These are phyloP conservation scores for Setipinna tenuifilis DNA, from an alignment of 2,797 vertebrate genomes.

Conservation along the genomic window DNA sequence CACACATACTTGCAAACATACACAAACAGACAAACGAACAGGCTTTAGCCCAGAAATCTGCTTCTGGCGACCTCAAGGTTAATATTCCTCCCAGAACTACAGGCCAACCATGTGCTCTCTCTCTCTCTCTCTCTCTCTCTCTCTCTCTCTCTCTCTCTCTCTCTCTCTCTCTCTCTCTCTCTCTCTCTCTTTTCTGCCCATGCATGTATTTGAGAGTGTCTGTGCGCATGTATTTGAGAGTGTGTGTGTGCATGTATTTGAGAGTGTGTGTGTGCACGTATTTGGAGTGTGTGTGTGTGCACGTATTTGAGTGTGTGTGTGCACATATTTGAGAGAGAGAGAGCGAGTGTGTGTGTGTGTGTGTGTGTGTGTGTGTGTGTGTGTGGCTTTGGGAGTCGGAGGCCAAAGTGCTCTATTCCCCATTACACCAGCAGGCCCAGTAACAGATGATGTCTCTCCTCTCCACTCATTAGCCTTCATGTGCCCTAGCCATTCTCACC, in stretches of 20 bases:
- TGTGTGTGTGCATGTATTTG: background rate
- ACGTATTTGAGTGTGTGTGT: too few relatives aligned
- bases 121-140: background rate
- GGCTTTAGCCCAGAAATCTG: background rate
- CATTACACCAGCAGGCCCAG: background rate
- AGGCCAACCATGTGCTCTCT: background rate
- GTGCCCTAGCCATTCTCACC: background rate
- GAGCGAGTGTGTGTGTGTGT: too few relatives aligned
- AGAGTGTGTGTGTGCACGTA: background rate
- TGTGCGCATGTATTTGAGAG: background rate
- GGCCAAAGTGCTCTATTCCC: background rate
- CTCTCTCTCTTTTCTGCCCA: background rate
- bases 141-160: too few relatives aligned
- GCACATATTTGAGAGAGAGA: too few relatives aligned
- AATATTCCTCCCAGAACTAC: background rate
- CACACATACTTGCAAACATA: too few relatives aligned
- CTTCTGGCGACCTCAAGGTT: background rate
- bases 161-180: background rate
- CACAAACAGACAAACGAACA: background rate
- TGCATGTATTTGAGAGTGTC: background rate
- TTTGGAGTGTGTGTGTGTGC: too few relatives aligned
- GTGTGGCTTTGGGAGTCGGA: background rate
- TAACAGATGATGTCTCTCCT: background rate
- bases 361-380: too few relatives aligned
- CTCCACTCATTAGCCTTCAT: background rate